Percentiles rank a stretch among this genome's conserved stretches.
These are phyloP conservation scores for Saguinus imperator DNA, from an alignment of 2,113 vertebrate genomes.

Conservation along the genomic window DNA sequence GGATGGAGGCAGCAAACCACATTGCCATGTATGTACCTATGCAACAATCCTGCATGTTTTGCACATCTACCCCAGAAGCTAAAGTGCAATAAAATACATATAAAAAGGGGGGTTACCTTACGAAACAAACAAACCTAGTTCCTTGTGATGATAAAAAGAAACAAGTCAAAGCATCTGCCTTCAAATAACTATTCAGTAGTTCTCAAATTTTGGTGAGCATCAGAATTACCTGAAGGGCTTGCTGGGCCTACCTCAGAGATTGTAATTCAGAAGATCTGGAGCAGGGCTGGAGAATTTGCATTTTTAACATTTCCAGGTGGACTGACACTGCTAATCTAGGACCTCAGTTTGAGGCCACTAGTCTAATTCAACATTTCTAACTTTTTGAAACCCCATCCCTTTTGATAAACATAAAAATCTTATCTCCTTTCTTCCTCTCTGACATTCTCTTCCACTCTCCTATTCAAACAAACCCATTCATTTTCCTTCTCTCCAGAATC, in stretches of 20 bases:
- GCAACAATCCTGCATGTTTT: too few species aligned
- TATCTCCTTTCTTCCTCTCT: background rate
- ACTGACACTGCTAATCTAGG: background rate
- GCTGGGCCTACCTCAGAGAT: background rate
- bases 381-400: background rate
- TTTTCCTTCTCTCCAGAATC: background rate
- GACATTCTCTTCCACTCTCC: background rate
- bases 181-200: background rate
- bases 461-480: background rate
- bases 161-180: background rate
- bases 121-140: background rate
- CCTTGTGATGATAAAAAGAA: background rate
- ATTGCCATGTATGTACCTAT: too few species aligned
- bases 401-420: background rate
- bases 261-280: background rate
- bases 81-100: too few species aligned
- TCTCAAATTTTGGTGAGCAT: background rate
- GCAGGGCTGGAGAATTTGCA: background rate
- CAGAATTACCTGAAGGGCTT: background rate
- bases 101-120: too few species aligned
- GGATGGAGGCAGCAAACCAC: too few species aligned
- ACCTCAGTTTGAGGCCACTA: background rate
- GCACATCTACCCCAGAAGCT: too few species aligned
- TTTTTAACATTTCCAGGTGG: background rate
- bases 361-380: background rate